phyloP scores from a whole-genome alignment of 2,113 vertebrate species.

The Leptodactylus fuscus region DNA sequence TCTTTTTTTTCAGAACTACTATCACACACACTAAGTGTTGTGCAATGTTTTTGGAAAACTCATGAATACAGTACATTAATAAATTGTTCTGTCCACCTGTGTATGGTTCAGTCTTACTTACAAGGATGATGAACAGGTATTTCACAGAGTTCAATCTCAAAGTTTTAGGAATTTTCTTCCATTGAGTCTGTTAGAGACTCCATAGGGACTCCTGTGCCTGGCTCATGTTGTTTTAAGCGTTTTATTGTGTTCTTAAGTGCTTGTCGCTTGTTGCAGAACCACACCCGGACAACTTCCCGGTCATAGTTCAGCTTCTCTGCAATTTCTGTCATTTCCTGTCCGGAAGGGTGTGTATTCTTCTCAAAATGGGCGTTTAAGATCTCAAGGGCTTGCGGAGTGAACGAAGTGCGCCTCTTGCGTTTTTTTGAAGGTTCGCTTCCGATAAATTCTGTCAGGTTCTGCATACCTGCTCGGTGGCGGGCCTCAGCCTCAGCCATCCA shows the following conservation, averaged over 20 bases:
- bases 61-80: conserved; percentile 64
- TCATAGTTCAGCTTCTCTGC: conserved; percentile 99
- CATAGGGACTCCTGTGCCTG: conserved; percentile 80
- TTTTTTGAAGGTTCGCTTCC: conserved; percentile 99
- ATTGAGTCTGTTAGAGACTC: conserved; percentile 91
- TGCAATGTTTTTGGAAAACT: conserved; percentile 78
- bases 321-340: conserved; percentile 99
- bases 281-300: conserved; percentile 98
- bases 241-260: conserved; percentile 99
- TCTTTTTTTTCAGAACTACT: conserved; percentile 68
- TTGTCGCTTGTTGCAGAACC: conserved; percentile 99
- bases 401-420: conserved; percentile 98
- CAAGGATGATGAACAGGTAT: conserved; percentile 69
- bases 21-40: conserved; percentile 76
- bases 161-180: conserved; percentile 88
- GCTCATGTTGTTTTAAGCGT: conserved; percentile 95
- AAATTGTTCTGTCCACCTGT: conserved; percentile 75
- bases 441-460: conserved; percentile 99
- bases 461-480: conserved; percentile 99
- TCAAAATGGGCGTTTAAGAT: conserved; percentile 99
- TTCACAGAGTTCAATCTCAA: conserved; percentile 68
- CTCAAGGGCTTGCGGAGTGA: conserved; percentile 98
- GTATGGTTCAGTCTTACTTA: conserved; percentile 79
- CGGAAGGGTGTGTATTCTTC: conserved; percentile 99
- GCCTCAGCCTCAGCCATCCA: conserved; percentile 99